phyloP scores from a whole-genome alignment of 2,113 vertebrate genomes.

The Rhodinocichla rosea region DNA sequence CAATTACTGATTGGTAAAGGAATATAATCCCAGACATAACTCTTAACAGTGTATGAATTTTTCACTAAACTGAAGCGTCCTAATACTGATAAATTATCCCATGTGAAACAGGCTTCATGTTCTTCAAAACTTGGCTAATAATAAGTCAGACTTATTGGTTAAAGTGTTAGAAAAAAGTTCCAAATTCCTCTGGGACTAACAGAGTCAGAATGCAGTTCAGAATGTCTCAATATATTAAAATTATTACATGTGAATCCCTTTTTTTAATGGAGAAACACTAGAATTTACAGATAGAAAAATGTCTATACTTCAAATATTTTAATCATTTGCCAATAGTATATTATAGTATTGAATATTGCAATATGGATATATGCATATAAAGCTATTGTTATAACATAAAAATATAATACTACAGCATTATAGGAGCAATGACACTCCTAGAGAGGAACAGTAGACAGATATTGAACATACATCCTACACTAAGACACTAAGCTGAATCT shows the following conservation, averaged over 20 bases:
- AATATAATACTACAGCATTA: not conserved
- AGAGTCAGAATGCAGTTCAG: too few species aligned
- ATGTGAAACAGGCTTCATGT: not conserved
- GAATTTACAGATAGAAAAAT: not conserved
- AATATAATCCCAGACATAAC: not conserved
- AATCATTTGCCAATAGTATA: not conserved
- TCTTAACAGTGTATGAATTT: not conserved
- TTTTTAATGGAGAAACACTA: not conserved
- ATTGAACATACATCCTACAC: not conserved
- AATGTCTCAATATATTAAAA: not conserved
- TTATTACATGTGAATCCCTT: not conserved
- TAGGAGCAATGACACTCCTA: not conserved
- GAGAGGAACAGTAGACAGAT: not conserved
- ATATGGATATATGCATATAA: not conserved
- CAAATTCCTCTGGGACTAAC: not conserved
- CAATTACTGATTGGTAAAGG: not conserved
- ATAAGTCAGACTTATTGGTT: not conserved
- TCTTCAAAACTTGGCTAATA: not conserved
- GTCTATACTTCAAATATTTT: not conserved
- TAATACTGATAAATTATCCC: not conserved
- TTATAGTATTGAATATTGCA: not conserved
- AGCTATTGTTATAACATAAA: not conserved
- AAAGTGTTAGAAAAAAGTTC: not conserved
- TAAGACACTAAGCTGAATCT: not conserved
- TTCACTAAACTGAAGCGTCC: not conserved